These are phyloP conservation scores for Malthinus seriepunctatus DNA, from an alignment of 2,888 invertebrate species.

Conservation along the genomic window DNA sequence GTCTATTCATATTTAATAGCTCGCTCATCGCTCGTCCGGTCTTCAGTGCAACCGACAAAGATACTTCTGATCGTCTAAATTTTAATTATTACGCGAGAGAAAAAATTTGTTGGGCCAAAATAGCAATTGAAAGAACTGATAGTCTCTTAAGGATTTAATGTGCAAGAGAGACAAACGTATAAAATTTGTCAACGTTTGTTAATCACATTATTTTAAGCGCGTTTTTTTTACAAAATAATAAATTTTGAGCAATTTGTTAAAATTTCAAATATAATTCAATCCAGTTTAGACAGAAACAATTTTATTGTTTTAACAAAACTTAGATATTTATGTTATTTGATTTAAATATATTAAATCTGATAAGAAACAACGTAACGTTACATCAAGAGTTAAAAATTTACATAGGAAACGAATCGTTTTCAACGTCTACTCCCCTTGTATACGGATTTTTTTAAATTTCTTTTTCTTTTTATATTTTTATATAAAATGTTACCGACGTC, in stretches of 20 bases:
- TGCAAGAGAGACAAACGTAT: too few species aligned
- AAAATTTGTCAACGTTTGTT: slow-evolving; percentile 1
- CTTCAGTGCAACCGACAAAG: too few species aligned
- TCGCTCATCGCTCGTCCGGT: too few species aligned
- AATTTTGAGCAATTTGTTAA: slow-evolving; percentile 52
- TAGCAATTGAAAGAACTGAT: too few species aligned
- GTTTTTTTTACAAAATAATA: slow-evolving; percentile 1
- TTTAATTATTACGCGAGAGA: too few species aligned
- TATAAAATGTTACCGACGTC: slow-evolving; percentile 40
- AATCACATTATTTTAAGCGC: slow-evolving; percentile 6
- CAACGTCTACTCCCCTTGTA: slow-evolving; percentile 30
- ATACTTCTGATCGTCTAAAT: too few species aligned
- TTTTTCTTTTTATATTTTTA: slow-evolving; percentile 38
- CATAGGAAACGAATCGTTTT: slow-evolving; percentile 48
- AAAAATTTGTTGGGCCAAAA: too few species aligned
- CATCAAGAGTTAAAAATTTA: slow-evolving; percentile 47
- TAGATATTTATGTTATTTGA: slow-evolving; percentile 45
- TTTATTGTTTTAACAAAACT: slow-evolving; percentile 45
- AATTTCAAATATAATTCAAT: slow-evolving; percentile 50
- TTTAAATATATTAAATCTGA: slow-evolving; percentile 46
- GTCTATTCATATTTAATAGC: too few species aligned
- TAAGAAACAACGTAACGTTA: slow-evolving; percentile 46
- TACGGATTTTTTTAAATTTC: too few species aligned
- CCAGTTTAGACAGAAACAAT: slow-evolving; percentile 44
- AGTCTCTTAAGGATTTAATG: too few species aligned